Evolutionary conservation across 1,140 invertebrate genomes (phyloP), one percentile per base, ranked within the genome.

Genomic region (Littorina saxatilis): DNA sequence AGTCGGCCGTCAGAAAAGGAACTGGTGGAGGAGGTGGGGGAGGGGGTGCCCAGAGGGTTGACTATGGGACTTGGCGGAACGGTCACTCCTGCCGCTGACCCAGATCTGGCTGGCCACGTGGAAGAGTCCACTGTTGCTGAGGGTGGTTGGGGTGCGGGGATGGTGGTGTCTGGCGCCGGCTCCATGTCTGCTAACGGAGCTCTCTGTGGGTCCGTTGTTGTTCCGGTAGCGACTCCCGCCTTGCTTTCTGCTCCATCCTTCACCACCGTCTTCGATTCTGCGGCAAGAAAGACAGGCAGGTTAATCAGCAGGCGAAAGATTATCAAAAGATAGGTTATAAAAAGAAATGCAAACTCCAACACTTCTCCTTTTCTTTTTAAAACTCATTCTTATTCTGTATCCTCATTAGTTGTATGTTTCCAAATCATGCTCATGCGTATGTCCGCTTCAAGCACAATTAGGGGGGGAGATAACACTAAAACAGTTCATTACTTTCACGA

Each of bases 61-160:
- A 84, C 75, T 47, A 80, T 81, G 55, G 80, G 75, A 63, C 79
- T 84, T 1, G 80, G 72, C 0, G 83, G 83, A 27, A 79, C 55
- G 29, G 74, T 81, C 17, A 81, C 70, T 15, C 58, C 63, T 37
- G 76, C 35, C 32, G 27, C 43, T 5, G 7, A 39, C 11, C 70
- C 39, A 32, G 50, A 29, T 35, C 37, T 52, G 1, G 55, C 76
- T 40, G 76, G 58, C 76, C 76, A 78, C 1, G 76, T 78, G 73
- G 40, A 78, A 61, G 23, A 23, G 55, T 66, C 40, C 75, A 79
- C 50, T 68, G 50, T 61, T 0, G 70, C 43, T 3, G 40, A 23
- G 4, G 37, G 23, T 11, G 79, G 68, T 40, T 74, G 52, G 17
- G 47, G 7, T 1, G 32, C 17, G 35, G 43, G 68, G 11, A 40